Evolutionary conservation across 2,113 vertebrate genomes (phyloP).

Genomic region (Chamaea fasciata): DNA sequence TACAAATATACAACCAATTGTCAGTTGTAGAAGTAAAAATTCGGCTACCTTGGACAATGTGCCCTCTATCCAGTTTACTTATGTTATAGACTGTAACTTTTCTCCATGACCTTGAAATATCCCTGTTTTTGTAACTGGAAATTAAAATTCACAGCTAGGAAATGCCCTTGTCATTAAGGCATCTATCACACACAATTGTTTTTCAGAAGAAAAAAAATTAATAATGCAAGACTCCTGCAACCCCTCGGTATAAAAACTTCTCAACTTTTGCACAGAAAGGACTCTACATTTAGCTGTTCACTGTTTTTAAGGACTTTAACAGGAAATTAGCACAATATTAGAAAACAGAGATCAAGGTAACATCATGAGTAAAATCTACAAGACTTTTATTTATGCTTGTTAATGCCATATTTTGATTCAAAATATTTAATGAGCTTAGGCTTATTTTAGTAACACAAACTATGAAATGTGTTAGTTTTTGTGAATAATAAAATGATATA

Average conservation of each 20-base stretch:
- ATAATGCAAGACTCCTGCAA: not conserved
- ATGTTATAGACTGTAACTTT: not conserved
- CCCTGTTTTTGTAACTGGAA: not conserved
- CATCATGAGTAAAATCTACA: not conserved
- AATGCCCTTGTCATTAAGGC: not conserved
- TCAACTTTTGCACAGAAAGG: not conserved
- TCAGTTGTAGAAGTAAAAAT: not conserved
- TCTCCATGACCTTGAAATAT: not conserved
- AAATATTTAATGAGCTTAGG: not conserved
- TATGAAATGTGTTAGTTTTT: not conserved
- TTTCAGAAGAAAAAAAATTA: not conserved
- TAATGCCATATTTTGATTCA: not conserved
- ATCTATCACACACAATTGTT: not conserved
- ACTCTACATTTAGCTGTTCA: not conserved
- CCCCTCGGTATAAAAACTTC: not conserved
- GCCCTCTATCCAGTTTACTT: not conserved
- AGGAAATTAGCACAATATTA: not conserved
- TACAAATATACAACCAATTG: not conserved
- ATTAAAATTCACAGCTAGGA: not conserved
- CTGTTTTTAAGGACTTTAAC: not conserved
- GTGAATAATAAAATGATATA: not conserved
- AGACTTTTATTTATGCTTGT: not conserved
- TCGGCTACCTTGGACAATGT: rapidly evolving
- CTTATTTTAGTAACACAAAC: not conserved
- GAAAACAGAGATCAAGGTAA: not conserved